A percentile compares a stretch with the other conserved stretches of the same genome.
These are phyloP conservation scores for Ophion obscuratus DNA, from an alignment of 2,888 invertebrate genomes.

Conservation along the genomic window DNA sequence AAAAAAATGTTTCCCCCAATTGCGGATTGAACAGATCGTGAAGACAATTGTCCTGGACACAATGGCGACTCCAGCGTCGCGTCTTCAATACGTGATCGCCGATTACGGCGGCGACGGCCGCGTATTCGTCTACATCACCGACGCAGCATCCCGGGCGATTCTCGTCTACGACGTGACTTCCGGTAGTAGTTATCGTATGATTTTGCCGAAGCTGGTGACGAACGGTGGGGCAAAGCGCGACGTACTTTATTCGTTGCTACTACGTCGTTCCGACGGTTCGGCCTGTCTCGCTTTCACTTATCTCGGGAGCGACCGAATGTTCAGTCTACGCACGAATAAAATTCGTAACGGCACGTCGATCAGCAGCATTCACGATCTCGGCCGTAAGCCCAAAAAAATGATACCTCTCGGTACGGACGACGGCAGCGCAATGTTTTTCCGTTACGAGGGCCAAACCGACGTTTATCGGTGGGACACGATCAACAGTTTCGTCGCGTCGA, in stretches of 20 bases:
- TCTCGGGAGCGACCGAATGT: constrained; percentile 87
- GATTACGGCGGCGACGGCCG: constrained; percentile 86
- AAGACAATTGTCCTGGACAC: constrained; percentile 86
- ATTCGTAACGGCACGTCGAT: constrained; percentile 86
- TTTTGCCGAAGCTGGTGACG: constrained; percentile 86
- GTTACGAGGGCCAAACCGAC: constrained; percentile 86
- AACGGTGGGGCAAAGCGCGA: constrained; percentile 85
- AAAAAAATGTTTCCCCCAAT: not conserved
- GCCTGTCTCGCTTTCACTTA: constrained; percentile 88
- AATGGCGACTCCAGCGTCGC: constrained; percentile 85
- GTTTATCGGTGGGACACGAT: constrained; percentile 87
- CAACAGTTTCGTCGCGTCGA: constrained; percentile 82
- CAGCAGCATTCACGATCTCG: constrained; percentile 85
- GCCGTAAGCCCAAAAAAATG: constrained; percentile 86
- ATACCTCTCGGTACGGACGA: constrained; percentile 88
- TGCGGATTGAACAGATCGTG: constrained; percentile 80
- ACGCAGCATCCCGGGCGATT: constrained; percentile 84
- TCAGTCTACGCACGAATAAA: constrained; percentile 88
- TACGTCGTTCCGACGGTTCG: constrained; percentile 86
- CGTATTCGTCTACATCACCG: constrained; percentile 84
- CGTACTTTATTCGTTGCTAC: constrained; percentile 88
- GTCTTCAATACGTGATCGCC: constrained; percentile 86
- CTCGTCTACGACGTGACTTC: constrained; percentile 87
- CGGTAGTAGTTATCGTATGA: constrained; percentile 87
- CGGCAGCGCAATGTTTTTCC: constrained; percentile 86